Percentiles rank a stretch among this genome's conserved stretches.
Conservation (phyloP, 2,888 invertebrate genomes). For the Lepas anatifera region DNA sequence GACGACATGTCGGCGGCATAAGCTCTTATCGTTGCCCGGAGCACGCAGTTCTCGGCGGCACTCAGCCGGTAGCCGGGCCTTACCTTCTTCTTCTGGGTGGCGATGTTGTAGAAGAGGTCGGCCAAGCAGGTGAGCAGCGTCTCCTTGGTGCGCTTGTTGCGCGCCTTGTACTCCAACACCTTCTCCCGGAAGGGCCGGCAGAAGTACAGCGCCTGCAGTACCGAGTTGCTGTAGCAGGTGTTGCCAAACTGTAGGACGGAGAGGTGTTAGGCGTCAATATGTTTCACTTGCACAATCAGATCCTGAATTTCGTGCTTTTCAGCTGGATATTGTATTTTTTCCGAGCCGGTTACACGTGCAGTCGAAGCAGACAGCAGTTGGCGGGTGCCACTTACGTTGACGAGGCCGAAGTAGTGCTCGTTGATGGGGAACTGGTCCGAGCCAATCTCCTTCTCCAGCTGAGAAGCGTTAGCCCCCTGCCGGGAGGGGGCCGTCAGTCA, state of each 20-base stretch:
- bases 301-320: too few species aligned
- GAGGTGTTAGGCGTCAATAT: too few species aligned
- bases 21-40: too few species aligned
- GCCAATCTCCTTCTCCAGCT: constrained; percentile 98
- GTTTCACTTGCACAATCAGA: too few species aligned
- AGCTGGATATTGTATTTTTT: too few species aligned
- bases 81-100: constrained; percentile 97
- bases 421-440: constrained; percentile 96
- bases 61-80: too few species aligned
- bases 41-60: too few species aligned
- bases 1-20: too few species aligned
- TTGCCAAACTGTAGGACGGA: constrained; percentile 94
- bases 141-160: constrained; percentile 90
- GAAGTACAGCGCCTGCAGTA: constrained; percentile 97
- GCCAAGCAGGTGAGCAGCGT: constrained; percentile 94
- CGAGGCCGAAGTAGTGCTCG: constrained; percentile 98
- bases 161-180: constrained; percentile 94
- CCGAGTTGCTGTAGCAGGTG: constrained; percentile 99
- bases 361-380: too few species aligned
- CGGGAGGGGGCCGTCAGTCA: not conserved
- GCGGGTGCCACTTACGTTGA: constrained; percentile 84
- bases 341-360: too few species aligned
- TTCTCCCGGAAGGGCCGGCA: constrained; percentile 98
- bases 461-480: constrained; percentile 97
- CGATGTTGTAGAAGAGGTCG: constrained; percentile 97